Base-by-base conservation (phyloP, 2,888 invertebrate genomes). In the Macrophya alboannulata region DNA sequence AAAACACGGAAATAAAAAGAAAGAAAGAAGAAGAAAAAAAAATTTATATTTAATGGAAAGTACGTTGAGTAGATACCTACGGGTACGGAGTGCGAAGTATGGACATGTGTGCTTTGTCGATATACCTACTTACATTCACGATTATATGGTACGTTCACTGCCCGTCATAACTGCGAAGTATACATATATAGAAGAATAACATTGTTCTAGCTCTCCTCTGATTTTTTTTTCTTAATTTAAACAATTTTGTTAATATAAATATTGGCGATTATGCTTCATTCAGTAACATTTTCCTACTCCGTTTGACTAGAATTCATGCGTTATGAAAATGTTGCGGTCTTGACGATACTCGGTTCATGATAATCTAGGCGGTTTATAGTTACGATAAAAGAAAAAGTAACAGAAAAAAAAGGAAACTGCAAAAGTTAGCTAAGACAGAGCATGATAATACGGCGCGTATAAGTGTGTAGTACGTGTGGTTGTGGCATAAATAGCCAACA, bases 401-500 rank as follows among this genome's bases (percentile, higher is more conserved):
- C 4, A 51, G 4, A 65, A 65, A 25, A 9, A 6, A 40, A 15
- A 81, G 43, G 43, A 62, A 43, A 45, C 43, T 81, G 62, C 62
- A 62, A 62, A 86, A 90, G 90, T 89, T 89, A 89, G 87, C 86
- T 85, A 76, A 86, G 79, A 90, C 84, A 85, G 81, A 87, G 88
- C 87, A 90, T 90, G 88, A 86, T 81, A n/a, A 43, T 51, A 43
- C 62, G 62, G 62, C 81, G 62, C 59, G 48, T 31, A 31, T 31
- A 31, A 3, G 31, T 31, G 71, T n/a, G n/a, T n/a, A n/a, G n/a
- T 37, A 37, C 21, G 71, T 59, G 62, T 62, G 81, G 62, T 81
- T 43, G 81, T 85, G 85, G 88, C 89, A 84, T 84, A 90, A 90
- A 90, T 90, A 90, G 90, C 87, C 87, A 82, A 76, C 77, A 62